Evolutionary conservation across 2,113 vertebrate genomes (phyloP), one percentile per base, ranked within the genome.

Genomic region (Tychaedon coryphoeus): DNA sequence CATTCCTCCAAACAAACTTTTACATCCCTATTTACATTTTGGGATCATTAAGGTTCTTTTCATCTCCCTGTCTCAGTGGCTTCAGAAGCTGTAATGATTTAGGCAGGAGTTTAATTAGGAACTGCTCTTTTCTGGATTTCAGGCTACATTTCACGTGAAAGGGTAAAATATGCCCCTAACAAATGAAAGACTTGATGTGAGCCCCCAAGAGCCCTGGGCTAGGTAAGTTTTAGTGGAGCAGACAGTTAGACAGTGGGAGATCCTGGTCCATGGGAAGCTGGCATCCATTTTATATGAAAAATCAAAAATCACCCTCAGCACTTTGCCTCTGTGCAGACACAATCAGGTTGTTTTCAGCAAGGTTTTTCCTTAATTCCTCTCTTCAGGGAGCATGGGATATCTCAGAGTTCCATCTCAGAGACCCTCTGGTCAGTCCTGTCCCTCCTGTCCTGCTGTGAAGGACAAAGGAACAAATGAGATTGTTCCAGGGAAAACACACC

Each of bases 91-190:
- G 25, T 42, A 90, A 88, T 38, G 38, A 93, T 60, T 90, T 86
- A 94, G 74, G 88, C 8, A 14, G 81, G 70, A 78, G 48, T 83
- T 95, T 83, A 81, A 81, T 76, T 93, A 79, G 78, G 90, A 89
- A 64, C 5, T 64, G 53, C 65, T 88, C 60, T 91, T 58, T 60
- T 31, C 78, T 69, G 18, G 40, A 54, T 90, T 92, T 86, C 91
- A 92, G 91, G 38, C 78, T 50, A 23, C 25, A 43, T 64, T 92
- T 81, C 75, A 73, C 1, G 19, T 86, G 79, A 57, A 93, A 57
- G 31, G 51, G 38, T 76, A 53, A 81, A 93, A 85, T 12, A 17
- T 2, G 7, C 50, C n/a, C 69, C n/a, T 47, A 56, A 72, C 36
- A 70, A 76, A 88, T 40, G 17, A 56, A 72, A 84, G 62, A 14